phyloP scores from a whole-genome alignment of 2,113 vertebrate genomes.

The Psammodynastes pulverulentus region DNA sequence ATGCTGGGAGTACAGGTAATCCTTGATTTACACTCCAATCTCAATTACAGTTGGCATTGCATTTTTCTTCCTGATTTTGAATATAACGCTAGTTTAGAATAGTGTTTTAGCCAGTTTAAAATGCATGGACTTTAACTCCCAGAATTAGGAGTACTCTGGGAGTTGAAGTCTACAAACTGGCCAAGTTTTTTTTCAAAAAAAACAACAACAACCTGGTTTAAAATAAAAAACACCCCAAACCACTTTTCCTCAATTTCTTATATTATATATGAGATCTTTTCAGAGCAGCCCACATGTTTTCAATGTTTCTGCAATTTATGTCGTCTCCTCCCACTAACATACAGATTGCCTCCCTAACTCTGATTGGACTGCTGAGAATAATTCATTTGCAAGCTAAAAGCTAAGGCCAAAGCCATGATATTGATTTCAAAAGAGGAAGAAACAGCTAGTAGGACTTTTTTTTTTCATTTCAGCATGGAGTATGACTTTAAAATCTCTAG shows the following conservation, averaged over 20 bases:
- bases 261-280: not conserved
- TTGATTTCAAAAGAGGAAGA: slow-evolving; percentile 39
- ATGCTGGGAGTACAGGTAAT: not conserved
- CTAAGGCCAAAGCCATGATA: slow-evolving; percentile 31
- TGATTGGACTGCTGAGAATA: not conserved
- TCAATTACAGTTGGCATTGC: not conserved
- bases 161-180: not conserved
- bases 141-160: not conserved
- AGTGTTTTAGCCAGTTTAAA: not conserved
- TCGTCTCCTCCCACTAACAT: slow-evolving; percentile 40
- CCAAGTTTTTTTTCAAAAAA: not conserved
- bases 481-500: slow-evolving; percentile 45
- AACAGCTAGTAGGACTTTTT: slow-evolving; percentile 24
- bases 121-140: not conserved
- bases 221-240: not conserved
- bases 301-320: slow-evolving; percentile 39
- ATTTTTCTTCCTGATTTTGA: not conserved
- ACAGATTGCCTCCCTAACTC: slow-evolving; percentile 15
- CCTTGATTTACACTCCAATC: not conserved
- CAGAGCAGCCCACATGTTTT: slow-evolving; percentile 29
- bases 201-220: not conserved
- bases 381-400: slow-evolving; percentile 26
- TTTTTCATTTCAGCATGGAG: slow-evolving; percentile 40
- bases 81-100: not conserved
- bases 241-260: not conserved